These are phyloP conservation scores for Lasioglossum marginatum DNA, from an alignment of 2,888 invertebrate genomes.

Conservation along the genomic window DNA sequence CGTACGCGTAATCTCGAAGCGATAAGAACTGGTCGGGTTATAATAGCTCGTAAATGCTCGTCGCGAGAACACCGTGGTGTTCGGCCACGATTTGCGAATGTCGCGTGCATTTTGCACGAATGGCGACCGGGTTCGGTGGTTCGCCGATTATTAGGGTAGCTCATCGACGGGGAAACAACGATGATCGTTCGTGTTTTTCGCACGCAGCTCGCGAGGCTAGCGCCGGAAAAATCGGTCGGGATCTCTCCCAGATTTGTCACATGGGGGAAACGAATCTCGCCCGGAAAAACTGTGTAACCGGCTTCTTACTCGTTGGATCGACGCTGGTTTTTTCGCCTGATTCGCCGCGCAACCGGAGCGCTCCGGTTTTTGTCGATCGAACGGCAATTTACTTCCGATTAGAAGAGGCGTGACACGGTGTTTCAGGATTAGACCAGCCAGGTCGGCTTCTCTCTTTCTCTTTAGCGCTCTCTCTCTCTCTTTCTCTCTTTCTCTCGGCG, in stretches of 20 bases:
- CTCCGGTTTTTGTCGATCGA: conserved; percentile 32
- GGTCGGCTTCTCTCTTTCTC: not conserved
- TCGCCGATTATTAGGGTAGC: not conserved
- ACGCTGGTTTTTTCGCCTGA: not conserved
- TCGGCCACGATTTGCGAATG: conserved; percentile 10
- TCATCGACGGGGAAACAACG: not conserved
- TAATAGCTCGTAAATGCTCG: conserved; percentile 43
- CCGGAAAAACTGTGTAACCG: conserved; percentile 11
- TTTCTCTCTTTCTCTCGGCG: conserved; percentile 6
- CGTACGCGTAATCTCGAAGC: conserved; percentile 33
- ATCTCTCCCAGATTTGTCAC: not conserved
- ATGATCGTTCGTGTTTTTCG: not conserved
- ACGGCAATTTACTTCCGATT: conserved; percentile 51
- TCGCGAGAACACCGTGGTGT: conserved; percentile 23
- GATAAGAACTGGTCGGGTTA: conserved; percentile 45
- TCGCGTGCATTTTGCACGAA: conserved; percentile 15
- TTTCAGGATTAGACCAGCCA: conserved; percentile 58
- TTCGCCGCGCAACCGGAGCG: conserved; percentile 17
- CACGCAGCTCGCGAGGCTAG: not conserved
- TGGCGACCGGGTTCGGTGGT: conserved; percentile 7
- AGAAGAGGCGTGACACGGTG: conserved; percentile 43
- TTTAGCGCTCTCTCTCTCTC: not conserved
- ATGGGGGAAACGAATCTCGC: not conserved
- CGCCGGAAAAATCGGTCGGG: not conserved
- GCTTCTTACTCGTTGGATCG: conserved; percentile 14